A percentile compares a stretch with the other conserved stretches of the same genome.
Evolutionary conservation across 2,888 invertebrate species (phyloP).

Genomic region (Tenthredo notha): DNA sequence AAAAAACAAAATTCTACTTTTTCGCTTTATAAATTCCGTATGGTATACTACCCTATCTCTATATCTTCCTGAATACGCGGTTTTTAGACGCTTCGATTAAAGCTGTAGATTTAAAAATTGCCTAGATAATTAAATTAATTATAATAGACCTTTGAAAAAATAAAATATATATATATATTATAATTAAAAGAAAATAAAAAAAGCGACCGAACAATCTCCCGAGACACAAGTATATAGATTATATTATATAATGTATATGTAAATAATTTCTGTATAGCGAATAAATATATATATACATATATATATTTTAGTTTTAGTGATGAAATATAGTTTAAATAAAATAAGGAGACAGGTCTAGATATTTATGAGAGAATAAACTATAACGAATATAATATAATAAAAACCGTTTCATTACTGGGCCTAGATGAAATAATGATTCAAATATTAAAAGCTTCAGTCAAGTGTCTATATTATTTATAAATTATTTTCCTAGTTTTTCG

Average conservation of each 20-base stretch:
- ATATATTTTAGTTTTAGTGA: background rate
- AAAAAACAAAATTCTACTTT: background rate
- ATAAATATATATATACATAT: background rate
- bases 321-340: background rate
- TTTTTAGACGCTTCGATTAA: background rate
- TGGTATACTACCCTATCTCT: background rate
- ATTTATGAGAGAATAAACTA: background rate
- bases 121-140: background rate
- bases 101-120: background rate
- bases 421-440: background rate
- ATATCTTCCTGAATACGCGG: background rate
- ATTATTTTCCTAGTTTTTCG: background rate
- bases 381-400: background rate
- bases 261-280: background rate
- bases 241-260: background rate
- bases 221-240: background rate
- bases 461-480: background rate
- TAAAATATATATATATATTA: no score
- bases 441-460: background rate
- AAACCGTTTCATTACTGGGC: background rate
- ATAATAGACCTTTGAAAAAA: background rate
- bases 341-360: background rate
- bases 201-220: constrained; percentile 53
- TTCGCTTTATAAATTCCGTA: background rate
- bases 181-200: background rate